Percentiles rank a stretch among this genome's conserved stretches.
phyloP scores from a whole-genome alignment of 2,797 vertebrate genomes.

The Sebastes hopkinsi region DNA sequence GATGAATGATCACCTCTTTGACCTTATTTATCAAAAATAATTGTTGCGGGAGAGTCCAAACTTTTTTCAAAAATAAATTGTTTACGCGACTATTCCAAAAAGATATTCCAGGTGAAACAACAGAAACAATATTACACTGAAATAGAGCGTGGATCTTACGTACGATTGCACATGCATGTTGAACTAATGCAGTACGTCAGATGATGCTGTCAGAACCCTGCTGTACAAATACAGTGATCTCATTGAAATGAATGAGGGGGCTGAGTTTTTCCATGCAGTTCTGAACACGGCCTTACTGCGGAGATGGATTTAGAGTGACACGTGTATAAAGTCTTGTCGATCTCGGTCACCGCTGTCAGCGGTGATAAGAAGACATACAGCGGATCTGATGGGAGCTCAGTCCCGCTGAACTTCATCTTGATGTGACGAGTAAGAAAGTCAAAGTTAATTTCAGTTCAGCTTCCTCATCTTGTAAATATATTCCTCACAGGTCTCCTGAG shows the following conservation, averaged over 20 bases:
- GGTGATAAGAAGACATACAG: slow-evolving; percentile 18
- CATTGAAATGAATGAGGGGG: background rate
- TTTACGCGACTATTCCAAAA: no score
- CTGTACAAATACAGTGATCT: background rate
- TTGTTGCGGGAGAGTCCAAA: no score
- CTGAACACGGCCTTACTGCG: background rate
- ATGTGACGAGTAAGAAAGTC: slow-evolving; percentile 37
- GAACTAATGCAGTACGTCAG: background rate
- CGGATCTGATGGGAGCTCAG: slow-evolving; percentile 33
- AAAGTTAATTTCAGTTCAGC: slow-evolving; percentile 10
- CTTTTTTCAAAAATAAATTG: no score
- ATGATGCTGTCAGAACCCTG: background rate
- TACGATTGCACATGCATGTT: background rate
- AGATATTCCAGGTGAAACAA: no score
- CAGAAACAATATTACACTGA: no score
- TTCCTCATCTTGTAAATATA: background rate
- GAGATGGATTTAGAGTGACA: slow-evolving; percentile 45
- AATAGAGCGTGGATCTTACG: background rate
- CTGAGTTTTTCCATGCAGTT: slow-evolving; percentile 1
- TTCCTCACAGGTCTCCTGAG: slow-evolving; percentile 16
- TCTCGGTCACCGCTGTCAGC: slow-evolving; percentile 41
- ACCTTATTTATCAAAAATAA: no score
- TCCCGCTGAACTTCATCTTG: slow-evolving; percentile 4
- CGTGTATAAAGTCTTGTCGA: slow-evolving; percentile 14
- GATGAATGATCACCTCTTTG: no score